Percentiles rank a stretch among this genome's conserved stretches.
Evolutionary conservation across 2,113 vertebrate species (phyloP).

Genomic region (Paratilapia polleni): DNA sequence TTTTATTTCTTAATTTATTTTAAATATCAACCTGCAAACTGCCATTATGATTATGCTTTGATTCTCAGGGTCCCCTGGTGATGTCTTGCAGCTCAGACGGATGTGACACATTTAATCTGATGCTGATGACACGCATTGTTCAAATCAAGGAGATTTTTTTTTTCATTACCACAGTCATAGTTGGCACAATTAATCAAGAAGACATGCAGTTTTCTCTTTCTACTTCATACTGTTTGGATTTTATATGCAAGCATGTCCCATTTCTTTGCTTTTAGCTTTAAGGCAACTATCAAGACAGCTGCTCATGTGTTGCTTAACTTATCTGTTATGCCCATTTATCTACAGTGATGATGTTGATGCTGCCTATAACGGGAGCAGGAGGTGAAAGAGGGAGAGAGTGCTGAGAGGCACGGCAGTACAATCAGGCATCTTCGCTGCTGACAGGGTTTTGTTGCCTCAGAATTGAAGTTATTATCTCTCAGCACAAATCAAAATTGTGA

Average conservation of each 20-base stretch:
- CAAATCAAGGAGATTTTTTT: not conserved
- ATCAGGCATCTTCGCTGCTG: conserved; percentile 35
- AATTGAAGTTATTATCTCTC: conserved; percentile 58
- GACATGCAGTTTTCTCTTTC: not conserved
- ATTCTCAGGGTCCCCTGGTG: not conserved
- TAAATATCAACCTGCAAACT: not conserved
- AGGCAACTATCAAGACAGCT: not conserved
- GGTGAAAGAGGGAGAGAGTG: not conserved
- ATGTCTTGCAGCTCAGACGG: not conserved
- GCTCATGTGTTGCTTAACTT: not conserved
- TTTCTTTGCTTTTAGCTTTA: not conserved
- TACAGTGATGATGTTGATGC: not conserved
- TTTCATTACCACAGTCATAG: not conserved
- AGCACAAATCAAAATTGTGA: conserved; percentile 43
- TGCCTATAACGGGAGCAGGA: not conserved
- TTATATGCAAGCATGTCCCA: not conserved
- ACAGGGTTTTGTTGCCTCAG: conserved; percentile 13
- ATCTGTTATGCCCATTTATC: not conserved
- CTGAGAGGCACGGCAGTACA: conserved; percentile 14
- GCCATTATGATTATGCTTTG: not conserved
- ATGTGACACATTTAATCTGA: not conserved
- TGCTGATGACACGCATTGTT: not conserved
- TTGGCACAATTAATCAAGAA: not conserved
- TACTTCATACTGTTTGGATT: not conserved
- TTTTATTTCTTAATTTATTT: not conserved